Evolutionary conservation across 2,113 vertebrate genomes (phyloP).

Genomic region (Myotis yumanensis): DNA sequence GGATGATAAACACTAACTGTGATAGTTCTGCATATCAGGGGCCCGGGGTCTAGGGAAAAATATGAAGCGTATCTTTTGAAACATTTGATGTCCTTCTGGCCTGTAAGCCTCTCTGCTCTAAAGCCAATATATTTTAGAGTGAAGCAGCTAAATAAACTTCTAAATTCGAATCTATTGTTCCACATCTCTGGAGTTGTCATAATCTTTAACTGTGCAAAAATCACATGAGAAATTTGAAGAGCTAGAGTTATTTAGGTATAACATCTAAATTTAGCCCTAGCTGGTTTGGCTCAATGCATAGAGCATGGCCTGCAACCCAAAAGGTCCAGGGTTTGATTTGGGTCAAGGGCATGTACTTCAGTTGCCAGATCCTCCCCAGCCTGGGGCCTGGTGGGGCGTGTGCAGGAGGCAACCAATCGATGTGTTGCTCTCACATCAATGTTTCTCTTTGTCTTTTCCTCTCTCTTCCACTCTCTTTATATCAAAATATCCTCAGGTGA

Average conservation of each 20-base stretch:
- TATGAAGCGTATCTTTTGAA: not conserved
- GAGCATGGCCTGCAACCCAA: too few species aligned
- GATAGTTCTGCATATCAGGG: not conserved
- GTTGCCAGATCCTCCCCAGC: too few species aligned
- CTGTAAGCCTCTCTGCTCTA: not conserved
- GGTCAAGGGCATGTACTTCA: too few species aligned
- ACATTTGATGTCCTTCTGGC: not conserved
- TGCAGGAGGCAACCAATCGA: too few species aligned
- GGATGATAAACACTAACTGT: not conserved
- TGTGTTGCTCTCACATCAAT: too few species aligned
- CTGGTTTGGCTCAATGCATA: too few species aligned
- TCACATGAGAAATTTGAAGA: conserved; percentile 10
- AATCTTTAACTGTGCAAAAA: conserved; percentile 21
- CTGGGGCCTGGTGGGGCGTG: too few species aligned
- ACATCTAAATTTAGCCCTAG: not conserved
- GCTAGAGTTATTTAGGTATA: conserved; percentile 9
- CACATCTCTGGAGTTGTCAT: conserved; percentile 5
- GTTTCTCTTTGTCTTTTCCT: too few species aligned
- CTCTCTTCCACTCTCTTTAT: too few species aligned
- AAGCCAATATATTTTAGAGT: not conserved
- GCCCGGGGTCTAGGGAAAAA: not conserved
- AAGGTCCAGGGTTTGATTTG: too few species aligned
- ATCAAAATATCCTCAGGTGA: too few species aligned
- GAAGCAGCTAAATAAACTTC: conserved; percentile 43
- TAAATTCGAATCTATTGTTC: conserved; percentile 63